Evolutionary conservation across 2,797 vertebrate species (phyloP), one percentile per base, ranked within the genome.

Genomic region (Enteromius anoplus): DNA sequence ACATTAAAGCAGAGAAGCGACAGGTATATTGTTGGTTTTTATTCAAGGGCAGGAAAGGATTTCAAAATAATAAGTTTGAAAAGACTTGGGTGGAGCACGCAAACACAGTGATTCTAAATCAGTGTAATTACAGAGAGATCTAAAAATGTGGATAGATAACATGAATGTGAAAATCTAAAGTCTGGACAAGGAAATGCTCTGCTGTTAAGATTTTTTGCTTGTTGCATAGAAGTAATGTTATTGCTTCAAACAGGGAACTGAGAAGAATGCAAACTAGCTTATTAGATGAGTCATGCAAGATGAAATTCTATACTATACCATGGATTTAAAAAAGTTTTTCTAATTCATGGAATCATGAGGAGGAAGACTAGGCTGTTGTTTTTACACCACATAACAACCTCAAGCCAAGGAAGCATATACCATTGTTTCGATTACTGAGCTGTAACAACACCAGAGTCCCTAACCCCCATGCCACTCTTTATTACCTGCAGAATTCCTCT

Each of bases 321-420:
- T 37, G 19, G 5, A 21, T 32, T 1, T 6, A 32, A 72, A 71
- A 34, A 60, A 26, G 0, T 4, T 10, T 12, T 34, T 34, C 10
- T 14, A 29, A 78, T 49, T 51, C 17, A n/a, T 66, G 11, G 4
- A 78, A 78, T 66, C 47, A 10, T 47, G 45, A 29, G 19, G 42
- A 32, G 62, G 7, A 49, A 34, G 77, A 79, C 77, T 23, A 17
- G 8, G 14, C 8, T 68, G 21, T 19, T 79, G 64, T 79, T 79
- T 53, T 79, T 53, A n/a, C 34, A 8, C 47, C 1, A 5, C 55
- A 40, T 42, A 75, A 75, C 34, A 8, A 42, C 53, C 37, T 37
- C 14, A 60, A 40, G 40, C 8, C 8, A 40, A 60, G 14, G n/a
- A 75, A 60, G 32, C 73, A 42, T 53, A 42, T 42, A 60, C 53